phyloP scores from a whole-genome alignment of 1,140 invertebrate species.

The Ceratosolen solmsi region DNA sequence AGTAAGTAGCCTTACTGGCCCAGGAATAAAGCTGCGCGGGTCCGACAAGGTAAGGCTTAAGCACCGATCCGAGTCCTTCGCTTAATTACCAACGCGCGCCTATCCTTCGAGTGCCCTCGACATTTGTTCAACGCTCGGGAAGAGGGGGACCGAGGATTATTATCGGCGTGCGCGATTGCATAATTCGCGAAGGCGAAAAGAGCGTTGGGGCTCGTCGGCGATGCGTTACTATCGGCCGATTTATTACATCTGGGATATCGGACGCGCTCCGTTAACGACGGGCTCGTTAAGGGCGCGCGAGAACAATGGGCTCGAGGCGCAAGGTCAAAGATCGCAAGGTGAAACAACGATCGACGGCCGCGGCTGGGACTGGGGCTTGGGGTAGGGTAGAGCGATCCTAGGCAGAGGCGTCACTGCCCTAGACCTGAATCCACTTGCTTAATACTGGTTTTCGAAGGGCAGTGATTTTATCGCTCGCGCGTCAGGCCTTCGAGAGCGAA shows the following conservation, averaged over 20 bases:
- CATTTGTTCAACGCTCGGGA: no score
- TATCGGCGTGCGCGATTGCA: background rate
- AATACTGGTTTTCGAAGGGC: constrained; percentile 23
- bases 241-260: constrained; percentile 38
- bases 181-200: background rate
- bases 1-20: no score
- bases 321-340: constrained; percentile 50
- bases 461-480: constrained; percentile 38
- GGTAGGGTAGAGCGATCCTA: no score
- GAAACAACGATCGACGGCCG: background rate
- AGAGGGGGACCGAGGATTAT: no score
- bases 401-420: constrained; percentile 44
- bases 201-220: background rate
- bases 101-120: no score
- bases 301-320: constrained; percentile 43
- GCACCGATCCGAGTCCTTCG: no score
- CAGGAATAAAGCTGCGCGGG: no score
- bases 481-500: constrained; percentile 32
- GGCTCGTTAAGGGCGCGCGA: constrained; percentile 43
- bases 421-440: constrained; percentile 42
- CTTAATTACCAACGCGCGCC: no score
- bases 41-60: no score
- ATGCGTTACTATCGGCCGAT: constrained; percentile 32
- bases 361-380: no score
- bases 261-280: constrained; percentile 36